Base-by-base conservation (phyloP, 2,888 invertebrate species). In the Mesochorus sp. region DNA sequence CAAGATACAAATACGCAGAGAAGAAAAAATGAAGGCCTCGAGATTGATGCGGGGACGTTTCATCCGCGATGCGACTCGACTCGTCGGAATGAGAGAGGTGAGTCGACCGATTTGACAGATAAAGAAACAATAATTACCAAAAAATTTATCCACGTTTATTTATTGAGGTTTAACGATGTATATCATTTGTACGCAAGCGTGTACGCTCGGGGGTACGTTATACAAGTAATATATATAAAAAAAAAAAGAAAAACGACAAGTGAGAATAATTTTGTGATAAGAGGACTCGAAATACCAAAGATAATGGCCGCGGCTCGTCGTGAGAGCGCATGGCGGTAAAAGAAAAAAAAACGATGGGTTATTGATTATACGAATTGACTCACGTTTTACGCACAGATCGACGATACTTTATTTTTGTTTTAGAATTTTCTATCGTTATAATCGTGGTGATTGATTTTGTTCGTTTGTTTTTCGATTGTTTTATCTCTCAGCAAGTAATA, bases 201-300 rank as follows among this genome's bases (percentile, higher is more conserved):
- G 42, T 19, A 55, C 24, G 24, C 37, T 28, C 5, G 6, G n/a
- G 17, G 5, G 14, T 12, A 44, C 19, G 31, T n/a, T 5, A 55
- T 12, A 31, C 28, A 44, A 19, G 12, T 28, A 53, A 62, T 37
- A 37, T 55, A 10, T 17, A 14, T 47, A 0, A 17, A 17, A n/a
- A 21, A 17, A 24, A 59, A 34, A 24, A 74, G 44, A 47, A 34
- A 68, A 34, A 57, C 64, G 80, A n/a, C 59, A 81, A 80, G 81
- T 80, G 83, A 84, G 79, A 83, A 82, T 80, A 80, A 83, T 84
- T 74, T 84, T 84, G 84, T 84, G 84, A 84, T 84, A 84, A 74
- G 70, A 74, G 80, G 78, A 78, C 73, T 74, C 70, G 71, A 78
- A 39, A 80, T 82, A 82, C 83, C 82, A 84, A 84, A 82, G 81